Percentiles rank a stretch among this genome's conserved stretches.
phyloP scores from a whole-genome alignment of 2,797 vertebrate genomes.

The Emys orbicularis region DNA sequence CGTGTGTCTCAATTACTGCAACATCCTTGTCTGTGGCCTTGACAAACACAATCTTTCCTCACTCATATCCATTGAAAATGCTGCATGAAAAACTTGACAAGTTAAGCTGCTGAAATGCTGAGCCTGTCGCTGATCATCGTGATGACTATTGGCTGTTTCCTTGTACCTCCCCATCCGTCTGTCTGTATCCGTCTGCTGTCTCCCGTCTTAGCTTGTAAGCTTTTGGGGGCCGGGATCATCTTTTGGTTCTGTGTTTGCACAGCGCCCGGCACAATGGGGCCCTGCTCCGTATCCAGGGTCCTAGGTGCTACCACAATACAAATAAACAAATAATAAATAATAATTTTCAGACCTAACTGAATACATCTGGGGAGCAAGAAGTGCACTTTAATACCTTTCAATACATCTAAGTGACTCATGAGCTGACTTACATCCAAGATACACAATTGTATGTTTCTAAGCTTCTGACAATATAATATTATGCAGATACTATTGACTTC shows the following conservation, averaged over 20 bases:
- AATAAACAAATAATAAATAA: constrained; percentile 23
- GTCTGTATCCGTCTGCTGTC: fast-evolving
- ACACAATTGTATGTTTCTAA: constrained; percentile 3
- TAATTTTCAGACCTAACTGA: background rate
- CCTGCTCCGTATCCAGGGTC: background rate
- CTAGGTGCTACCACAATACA: background rate
- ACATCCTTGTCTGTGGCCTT: background rate
- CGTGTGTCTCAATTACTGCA: background rate
- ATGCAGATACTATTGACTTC: constrained; percentile 77
- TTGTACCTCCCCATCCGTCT: background rate
- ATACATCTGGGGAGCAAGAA: constrained; percentile 49
- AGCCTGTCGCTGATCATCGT: background rate
- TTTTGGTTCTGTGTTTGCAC: background rate
- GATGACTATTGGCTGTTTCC: background rate
- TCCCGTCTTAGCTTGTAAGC: background rate
- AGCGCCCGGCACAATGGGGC: background rate
- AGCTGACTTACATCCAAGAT: constrained; percentile 34
- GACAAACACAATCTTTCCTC: background rate
- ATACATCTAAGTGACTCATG: constrained; percentile 38
- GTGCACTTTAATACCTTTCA: constrained; percentile 34
- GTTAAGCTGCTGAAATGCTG: background rate
- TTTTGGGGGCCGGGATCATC: background rate
- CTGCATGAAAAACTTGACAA: background rate
- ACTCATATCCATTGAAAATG: background rate
- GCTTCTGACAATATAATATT: constrained; percentile 53